Base-by-base conservation (phyloP, 2,797 vertebrate species). In the Pipistrellus kuhlii region DNA sequence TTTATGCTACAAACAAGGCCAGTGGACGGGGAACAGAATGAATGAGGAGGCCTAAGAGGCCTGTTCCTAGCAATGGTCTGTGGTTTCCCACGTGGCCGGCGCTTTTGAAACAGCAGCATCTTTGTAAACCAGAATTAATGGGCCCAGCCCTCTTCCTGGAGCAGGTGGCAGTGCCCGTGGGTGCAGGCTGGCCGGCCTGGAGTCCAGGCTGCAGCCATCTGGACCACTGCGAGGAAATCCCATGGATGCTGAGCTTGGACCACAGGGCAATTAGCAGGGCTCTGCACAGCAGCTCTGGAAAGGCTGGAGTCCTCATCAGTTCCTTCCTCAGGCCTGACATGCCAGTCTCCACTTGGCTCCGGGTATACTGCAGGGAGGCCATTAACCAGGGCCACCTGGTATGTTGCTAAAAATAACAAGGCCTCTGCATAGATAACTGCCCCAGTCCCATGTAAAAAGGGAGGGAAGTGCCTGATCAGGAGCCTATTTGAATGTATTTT, bases 161-260 rank as follows among this genome's bases (percentile, higher is more conserved):
- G 88, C 97, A 97, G 97, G 97, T 97, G 97, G 95, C 85, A 84
- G 8, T 32, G 55, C 44, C 94, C 91, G 93, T 66, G 72, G 13
- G 18, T 48, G 35, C 53, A 59, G 73, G 44, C 23, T 53, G 85
- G 89, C 55, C 8, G 10, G 44, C 51, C 46, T 59, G 55, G 68
- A 48, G 21, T 32, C 4, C 69, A 62, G 88, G 81, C 81, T 62
- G 92, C 14, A 17, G 92, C 97, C 97, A 97, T 96, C 96, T 97
- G 98, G 97, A 92, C 41, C 68, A 87, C 94, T 0, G 6, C 96
- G 96, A 96, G 93, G 90, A 81, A 71, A 48, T 85, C 10, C 14
- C 62, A 1, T 20, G 57, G 55, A 3, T 12, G 48, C 91, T 88
- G 77, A 95, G 96, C 44, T 88, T 62, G 77, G 94, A 97, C 94